phyloP scores from a whole-genome alignment of 2,888 invertebrate species.

The Stenichneumon culpator region DNA sequence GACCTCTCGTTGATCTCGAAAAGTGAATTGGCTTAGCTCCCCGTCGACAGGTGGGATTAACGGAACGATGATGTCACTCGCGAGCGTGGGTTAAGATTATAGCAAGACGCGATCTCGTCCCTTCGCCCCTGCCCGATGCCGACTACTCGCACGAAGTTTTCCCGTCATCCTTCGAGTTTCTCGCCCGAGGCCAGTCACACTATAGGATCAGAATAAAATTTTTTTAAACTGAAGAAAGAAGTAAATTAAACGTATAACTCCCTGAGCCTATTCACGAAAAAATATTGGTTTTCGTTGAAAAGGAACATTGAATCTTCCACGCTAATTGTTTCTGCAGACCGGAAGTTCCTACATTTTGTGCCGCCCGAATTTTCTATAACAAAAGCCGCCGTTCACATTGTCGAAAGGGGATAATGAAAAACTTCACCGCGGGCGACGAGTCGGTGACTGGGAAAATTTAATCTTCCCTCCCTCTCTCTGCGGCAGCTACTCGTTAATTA shows the following conservation, averaged over 20 bases:
- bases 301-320: background rate
- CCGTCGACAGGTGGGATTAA: constrained; percentile 77
- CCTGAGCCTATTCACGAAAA: constrained; percentile 31
- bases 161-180: constrained; percentile 58
- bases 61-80: constrained; percentile 80
- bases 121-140: constrained; percentile 31
- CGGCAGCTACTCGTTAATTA: background rate
- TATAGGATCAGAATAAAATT: background rate
- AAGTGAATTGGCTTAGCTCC: constrained; percentile 69
- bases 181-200: constrained; percentile 6
- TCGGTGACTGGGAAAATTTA: background rate
- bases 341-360: constrained; percentile 6
- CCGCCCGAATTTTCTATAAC: background rate
- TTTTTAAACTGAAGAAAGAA: background rate
- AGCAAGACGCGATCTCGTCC: constrained; percentile 73
- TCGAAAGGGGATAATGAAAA: constrained; percentile 24
- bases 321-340: constrained; percentile 3
- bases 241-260: constrained; percentile 5
- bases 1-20: constrained; percentile 61
- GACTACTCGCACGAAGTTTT: constrained; percentile 40
- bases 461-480: background rate
- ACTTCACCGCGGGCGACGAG: constrained; percentile 9
- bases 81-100: constrained; percentile 80
- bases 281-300: constrained; percentile 3
- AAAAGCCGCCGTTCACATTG: constrained; percentile 14